Evolutionary conservation across 2,797 vertebrate species (phyloP).

Genomic region (Pteronotus mesoamericanus): DNA sequence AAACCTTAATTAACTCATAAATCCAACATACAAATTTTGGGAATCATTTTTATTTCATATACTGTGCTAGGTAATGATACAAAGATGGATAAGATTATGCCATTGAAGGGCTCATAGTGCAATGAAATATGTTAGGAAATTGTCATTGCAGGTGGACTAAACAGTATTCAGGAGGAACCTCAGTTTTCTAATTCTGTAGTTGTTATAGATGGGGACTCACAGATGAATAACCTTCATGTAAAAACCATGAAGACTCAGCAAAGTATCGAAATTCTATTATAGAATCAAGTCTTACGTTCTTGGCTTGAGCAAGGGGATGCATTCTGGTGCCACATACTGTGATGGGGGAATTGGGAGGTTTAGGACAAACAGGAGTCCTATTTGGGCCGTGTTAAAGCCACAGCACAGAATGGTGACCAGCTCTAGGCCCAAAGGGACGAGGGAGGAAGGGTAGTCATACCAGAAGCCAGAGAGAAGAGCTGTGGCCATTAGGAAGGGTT

Average conservation of each 20-base stretch:
- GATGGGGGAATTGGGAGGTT: neutral
- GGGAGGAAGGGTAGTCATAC: neutral
- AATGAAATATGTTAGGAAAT: neutral
- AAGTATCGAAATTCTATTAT: neutral
- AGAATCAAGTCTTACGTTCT: neutral
- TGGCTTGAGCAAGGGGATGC: neutral
- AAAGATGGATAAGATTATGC: neutral
- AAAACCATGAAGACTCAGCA: neutral
- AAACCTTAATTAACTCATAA: conserved; percentile 15
- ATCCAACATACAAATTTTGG: neutral
- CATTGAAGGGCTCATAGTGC: neutral
- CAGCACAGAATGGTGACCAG: neutral
- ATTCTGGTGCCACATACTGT: neutral
- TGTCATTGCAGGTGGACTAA: neutral
- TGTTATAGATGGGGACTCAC: neutral
- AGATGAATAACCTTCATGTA: neutral
- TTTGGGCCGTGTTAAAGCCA: neutral
- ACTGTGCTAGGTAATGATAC: neutral
- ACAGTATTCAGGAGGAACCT: neutral
- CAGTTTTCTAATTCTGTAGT: neutral
- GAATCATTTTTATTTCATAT: conserved; percentile 40
- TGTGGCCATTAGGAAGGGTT: neutral
- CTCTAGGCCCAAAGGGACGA: neutral
- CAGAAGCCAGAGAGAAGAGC: neutral
- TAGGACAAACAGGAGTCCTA: neutral